phyloP scores from a whole-genome alignment of 2,797 vertebrate species.

The Sebastes matsubarae region DNA sequence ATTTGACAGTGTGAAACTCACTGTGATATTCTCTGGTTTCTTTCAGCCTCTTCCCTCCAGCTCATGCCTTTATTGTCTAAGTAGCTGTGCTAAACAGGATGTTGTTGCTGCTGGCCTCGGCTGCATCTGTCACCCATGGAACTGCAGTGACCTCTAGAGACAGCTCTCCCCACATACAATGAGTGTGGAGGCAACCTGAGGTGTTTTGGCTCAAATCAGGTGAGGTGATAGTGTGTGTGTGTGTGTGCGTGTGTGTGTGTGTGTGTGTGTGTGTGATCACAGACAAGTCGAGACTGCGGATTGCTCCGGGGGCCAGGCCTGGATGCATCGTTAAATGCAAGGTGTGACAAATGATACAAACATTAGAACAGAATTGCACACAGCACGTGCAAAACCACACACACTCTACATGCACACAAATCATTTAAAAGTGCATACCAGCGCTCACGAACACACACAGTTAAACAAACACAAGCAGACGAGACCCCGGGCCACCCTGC shows the following conservation, averaged over 20 bases:
- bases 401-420: neutral
- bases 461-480: slow-evolving; percentile 62
- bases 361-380: neutral
- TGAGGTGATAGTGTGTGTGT: slow-evolving; percentile 31
- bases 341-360: neutral
- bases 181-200: slow-evolving; percentile 66
- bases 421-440: slow-evolving; percentile 34
- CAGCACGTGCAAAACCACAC: slow-evolving; percentile 16
- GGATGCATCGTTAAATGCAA: slow-evolving; percentile 28
- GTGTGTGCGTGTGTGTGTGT: neutral
- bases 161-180: slow-evolving; percentile 81
- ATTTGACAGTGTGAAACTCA: slow-evolving; percentile 57
- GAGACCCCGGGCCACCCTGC: slow-evolving; percentile 66
- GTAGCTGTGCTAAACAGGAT: slow-evolving; percentile 71
- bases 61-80: slow-evolving; percentile 65
- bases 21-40: slow-evolving; percentile 31
- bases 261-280: slow-evolving; percentile 28
- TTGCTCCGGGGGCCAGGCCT: slow-evolving; percentile 6
- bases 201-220: slow-evolving; percentile 59
- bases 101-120: slow-evolving; percentile 57
- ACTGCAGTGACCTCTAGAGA: slow-evolving; percentile 89
- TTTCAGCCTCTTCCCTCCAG: slow-evolving; percentile 38
- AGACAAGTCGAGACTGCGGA: slow-evolving; percentile 41
- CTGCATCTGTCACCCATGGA: slow-evolving; percentile 84
- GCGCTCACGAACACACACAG: slow-evolving; percentile 36